Evolutionary conservation across 2,797 vertebrate species (phyloP).

Genomic region (Sebastes vulpes): DNA sequence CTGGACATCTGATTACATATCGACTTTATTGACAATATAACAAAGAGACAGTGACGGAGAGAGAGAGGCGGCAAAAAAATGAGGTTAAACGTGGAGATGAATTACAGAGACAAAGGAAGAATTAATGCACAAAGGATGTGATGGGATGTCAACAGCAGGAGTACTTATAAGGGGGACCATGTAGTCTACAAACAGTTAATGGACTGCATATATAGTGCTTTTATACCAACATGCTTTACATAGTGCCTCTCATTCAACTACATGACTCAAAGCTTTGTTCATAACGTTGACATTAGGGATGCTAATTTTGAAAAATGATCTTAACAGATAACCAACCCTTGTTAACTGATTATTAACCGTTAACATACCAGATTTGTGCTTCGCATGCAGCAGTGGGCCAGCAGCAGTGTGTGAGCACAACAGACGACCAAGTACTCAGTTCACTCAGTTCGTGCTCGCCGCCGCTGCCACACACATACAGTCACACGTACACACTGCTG

Average conservation of each 20-base stretch:
- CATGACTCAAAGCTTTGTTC: no score
- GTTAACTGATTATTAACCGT: no score
- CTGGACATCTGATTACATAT: conserved; percentile 1
- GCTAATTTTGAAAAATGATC: no score
- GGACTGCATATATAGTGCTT: neutral
- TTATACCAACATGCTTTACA: neutral
- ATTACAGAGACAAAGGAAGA: neutral
- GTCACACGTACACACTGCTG: neutral
- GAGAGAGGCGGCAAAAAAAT: neutral
- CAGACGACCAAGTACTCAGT: no score
- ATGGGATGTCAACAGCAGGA: neutral
- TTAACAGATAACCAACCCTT: no score
- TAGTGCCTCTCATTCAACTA: neutral
- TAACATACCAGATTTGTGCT: no score
- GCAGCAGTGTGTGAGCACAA: no score
- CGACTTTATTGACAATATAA: neutral
- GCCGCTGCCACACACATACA: neutral
- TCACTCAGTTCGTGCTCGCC: no score
- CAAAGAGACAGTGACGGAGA: neutral
- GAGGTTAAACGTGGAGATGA: neutral
- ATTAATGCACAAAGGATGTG: neutral
- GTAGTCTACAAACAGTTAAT: neutral
- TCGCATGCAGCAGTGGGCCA: no score
- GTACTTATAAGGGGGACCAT: neutral
- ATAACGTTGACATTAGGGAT: no score